Evolutionary conservation across 2,797 vertebrate species (phyloP), one percentile per base, ranked within the genome.

Genomic region (Hypotaenidia philippensis): DNA sequence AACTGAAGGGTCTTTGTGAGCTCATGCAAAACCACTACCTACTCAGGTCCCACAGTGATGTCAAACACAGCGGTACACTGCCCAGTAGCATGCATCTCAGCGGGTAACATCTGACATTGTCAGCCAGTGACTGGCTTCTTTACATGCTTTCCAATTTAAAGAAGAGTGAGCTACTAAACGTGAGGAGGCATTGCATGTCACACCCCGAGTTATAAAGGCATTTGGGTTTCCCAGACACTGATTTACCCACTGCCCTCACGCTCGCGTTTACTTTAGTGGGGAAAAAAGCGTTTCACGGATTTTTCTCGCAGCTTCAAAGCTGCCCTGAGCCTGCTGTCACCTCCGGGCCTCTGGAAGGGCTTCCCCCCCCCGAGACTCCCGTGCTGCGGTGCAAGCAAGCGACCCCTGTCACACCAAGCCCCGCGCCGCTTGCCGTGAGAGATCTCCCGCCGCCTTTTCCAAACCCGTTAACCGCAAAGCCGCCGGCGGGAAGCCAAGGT

Each of bases 1-100:
- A 92, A 49, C 31, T 27, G 8, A 17, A 34, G 32, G 34, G 32
- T 32, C 40, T 71, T 23, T 27, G 20, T 7, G 13, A 40, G 40
- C 11, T 53, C 25, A 4, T 2, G 23, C 13, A 50, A 41, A 68
- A 29, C 40, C 18, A 9, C 5, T 16, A 59, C 5, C 17, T 25
- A 27, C 13, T 32, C 9, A 9, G 41, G 26, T 75, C 26, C 31
- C 31, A 2, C 69, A 20, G 15, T 2, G 15, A 79, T 20, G 36
- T 8, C 26, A 23, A 45, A 86, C 1, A 36, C 19, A 60, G 49
- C 1, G 0, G 12, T 60, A 10, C 0, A 2, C 41, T 6, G 16
- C 25, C 7, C 1, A 5, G 22, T 2, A 6, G 5, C 29, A 7
- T 2, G 3, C 19, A 20, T 4, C 15, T 29, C 1, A 0, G n/a